Base-by-base conservation (phyloP, 2,888 invertebrate genomes). In the Serrognathus titanus region DNA sequence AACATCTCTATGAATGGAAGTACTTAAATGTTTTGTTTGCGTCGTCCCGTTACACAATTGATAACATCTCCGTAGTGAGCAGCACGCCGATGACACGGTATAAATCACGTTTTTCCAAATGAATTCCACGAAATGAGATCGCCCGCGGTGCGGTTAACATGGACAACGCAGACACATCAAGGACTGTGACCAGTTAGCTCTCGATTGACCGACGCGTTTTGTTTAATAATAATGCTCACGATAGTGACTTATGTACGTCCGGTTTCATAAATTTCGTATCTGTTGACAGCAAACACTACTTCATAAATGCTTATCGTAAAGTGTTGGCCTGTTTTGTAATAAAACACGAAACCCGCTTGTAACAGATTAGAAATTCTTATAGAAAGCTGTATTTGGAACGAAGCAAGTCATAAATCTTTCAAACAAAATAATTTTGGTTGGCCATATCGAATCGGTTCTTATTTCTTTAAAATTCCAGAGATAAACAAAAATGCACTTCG, bases 61-160 rank as follows among this genome's bases (percentile, higher is more conserved):
- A 60, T 57, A 60, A 60, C 51, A 61, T 59, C 61, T 38, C 49
- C 51, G 51, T 56, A 43, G 51, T 48, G 50, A 50, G 40, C 47
- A 59, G 38, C 48, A 31, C 51, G 58, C 53, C 52, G 60, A 59
- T 59, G 61, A 61, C 61, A 62, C 60, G 36, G 52, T 52, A 53
- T 60, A 62, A 60, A 60, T 58, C 60, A 60, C 60, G 60, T 56
- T 56, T 62, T 62, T 58, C 56, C 47, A 62, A 62, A 62, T 51
- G 57, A 60, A 62, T 58, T 62, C 60, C 62, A 58, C 56, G 62
- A 62, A 59, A 53, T 56, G 46, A n/a, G 58, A 54, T 54, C 55
- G 55, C 57, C 57, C 48, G 57, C 57, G 39, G 57, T 24, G 59
- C 48, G 41, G 59, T 41, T 50, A 55, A 57, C 54, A 41, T 51